A percentile compares a stretch with the other conserved stretches of the same genome.
Conservation (phyloP, 2,888 invertebrate genomes). For the Lasioglossum marginatum region DNA sequence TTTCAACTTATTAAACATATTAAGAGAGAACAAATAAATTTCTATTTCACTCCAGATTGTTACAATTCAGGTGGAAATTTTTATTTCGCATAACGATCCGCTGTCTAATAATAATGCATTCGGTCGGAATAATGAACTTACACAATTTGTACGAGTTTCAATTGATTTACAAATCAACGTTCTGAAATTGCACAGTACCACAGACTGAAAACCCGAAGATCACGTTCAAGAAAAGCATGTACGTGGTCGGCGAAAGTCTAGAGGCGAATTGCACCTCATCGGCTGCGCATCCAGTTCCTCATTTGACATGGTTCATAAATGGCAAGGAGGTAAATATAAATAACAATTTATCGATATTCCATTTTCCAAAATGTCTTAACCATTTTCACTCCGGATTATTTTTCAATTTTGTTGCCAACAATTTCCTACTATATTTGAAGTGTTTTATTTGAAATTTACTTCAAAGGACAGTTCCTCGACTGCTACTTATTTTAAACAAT, state of each 20-base stretch:
- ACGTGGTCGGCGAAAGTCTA: slow-evolving; percentile 89
- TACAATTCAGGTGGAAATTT: too few species aligned
- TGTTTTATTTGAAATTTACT: too few species aligned
- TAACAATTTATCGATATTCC: neutral
- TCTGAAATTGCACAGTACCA: slow-evolving; percentile 85
- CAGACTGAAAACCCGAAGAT: slow-evolving; percentile 90
- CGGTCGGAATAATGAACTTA: neutral
- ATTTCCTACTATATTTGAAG: too few species aligned
- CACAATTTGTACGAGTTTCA: neutral
- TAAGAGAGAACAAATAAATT: too few species aligned
- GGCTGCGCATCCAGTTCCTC: slow-evolving; percentile 90
- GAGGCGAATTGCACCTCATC: slow-evolving; percentile 91
- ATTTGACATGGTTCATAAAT: slow-evolving; percentile 92
- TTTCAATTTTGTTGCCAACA: too few species aligned
- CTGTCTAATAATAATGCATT: too few species aligned
- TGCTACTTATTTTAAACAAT: too few species aligned
- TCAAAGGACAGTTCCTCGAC: too few species aligned
- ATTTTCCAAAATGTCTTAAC: neutral
- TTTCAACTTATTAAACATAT: too few species aligned
- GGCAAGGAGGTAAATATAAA: slow-evolving; percentile 87
- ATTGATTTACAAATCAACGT: slow-evolving; percentile 18
- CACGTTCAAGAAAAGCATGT: slow-evolving; percentile 89
- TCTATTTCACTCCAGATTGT: too few species aligned
- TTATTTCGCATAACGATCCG: too few species aligned
- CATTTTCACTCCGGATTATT: too few species aligned